Percentiles rank a stretch among this genome's conserved stretches.
Evolutionary conservation across 2,797 vertebrate genomes (phyloP).

Genomic region (Sebastes alutus): DNA sequence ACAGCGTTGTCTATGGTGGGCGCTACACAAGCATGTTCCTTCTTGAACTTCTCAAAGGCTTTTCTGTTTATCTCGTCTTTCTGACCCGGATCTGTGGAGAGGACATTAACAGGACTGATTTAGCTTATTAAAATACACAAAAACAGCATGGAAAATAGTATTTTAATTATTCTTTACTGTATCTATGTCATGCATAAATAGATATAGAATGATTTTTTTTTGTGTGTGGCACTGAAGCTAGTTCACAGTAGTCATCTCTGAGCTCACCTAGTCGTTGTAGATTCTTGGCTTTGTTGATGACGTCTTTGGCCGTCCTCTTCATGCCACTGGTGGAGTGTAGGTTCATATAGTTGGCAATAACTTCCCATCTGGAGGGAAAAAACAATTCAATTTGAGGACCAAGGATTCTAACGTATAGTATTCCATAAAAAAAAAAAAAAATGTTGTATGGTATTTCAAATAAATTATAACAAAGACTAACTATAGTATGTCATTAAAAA

Average conservation of each 20-base stretch:
- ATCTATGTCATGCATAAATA: too few species aligned
- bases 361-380: constrained; percentile 90
- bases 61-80: constrained; percentile 98
- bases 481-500: too few species aligned
- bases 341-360: constrained; percentile 99
- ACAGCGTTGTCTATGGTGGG: constrained; percentile 89
- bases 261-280: constrained; percentile 93
- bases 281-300: constrained; percentile 98
- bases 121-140: too few species aligned
- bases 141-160: too few species aligned
- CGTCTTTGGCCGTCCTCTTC: constrained; percentile 95
- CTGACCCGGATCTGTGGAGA: constrained; percentile 89
- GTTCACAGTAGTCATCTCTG: neutral
- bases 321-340: constrained; percentile 92
- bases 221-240: neutral
- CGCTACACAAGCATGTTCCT: constrained; percentile 90
- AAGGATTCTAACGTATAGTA: too few species aligned
- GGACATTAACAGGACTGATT: neutral
- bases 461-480: too few species aligned
- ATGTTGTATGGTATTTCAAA: too few species aligned
- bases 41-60: constrained; percentile 98
- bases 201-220: too few species aligned
- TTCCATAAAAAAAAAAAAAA: too few species aligned
- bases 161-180: too few species aligned
- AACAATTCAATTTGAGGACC: too few species aligned